Conservation (phyloP, 1,140 invertebrate genomes). For the Macrocentrus cingulum region DNA sequence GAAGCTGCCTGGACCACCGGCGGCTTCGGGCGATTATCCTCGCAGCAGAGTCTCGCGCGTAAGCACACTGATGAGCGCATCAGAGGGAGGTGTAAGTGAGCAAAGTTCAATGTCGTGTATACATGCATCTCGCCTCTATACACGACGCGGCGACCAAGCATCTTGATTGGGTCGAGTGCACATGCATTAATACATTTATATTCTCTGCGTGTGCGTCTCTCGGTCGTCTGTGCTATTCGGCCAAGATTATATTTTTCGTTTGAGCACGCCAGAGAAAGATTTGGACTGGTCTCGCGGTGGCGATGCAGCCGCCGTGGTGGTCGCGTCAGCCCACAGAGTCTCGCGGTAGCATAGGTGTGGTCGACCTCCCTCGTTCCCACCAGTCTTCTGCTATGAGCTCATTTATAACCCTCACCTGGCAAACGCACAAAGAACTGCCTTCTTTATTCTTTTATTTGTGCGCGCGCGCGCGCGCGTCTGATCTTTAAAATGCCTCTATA, state of each 20-base stretch:
- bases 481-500: conserved; percentile 40
- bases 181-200: not conserved
- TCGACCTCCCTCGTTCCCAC: conserved; percentile 29
- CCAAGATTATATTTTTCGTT: conserved; percentile 39
- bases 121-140: not conserved
- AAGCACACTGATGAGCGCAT: not conserved
- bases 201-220: conserved; percentile 1
- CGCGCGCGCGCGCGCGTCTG: conserved; percentile 28
- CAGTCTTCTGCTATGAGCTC: conserved; percentile 38
- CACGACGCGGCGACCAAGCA: not conserved
- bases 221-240: too few species aligned
- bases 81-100: not conserved
- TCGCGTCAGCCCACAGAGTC: conserved; percentile 44
- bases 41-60: conserved; percentile 1
- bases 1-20: conserved; percentile 35
- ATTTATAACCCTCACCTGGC: conserved; percentile 57
- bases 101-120: not conserved
- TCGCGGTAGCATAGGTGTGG: conserved; percentile 54
- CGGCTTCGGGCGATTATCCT: conserved; percentile 37
- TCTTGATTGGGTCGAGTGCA: not conserved
- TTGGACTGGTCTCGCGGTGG: conserved; percentile 7
- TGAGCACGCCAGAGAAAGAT: conserved; percentile 33
- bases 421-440: conserved; percentile 50
- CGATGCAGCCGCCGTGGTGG: conserved; percentile 42
- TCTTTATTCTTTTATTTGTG: conserved; percentile 47